phyloP scores from a whole-genome alignment of 2,888 invertebrate genomes.

The Cataglyphis livida region DNA sequence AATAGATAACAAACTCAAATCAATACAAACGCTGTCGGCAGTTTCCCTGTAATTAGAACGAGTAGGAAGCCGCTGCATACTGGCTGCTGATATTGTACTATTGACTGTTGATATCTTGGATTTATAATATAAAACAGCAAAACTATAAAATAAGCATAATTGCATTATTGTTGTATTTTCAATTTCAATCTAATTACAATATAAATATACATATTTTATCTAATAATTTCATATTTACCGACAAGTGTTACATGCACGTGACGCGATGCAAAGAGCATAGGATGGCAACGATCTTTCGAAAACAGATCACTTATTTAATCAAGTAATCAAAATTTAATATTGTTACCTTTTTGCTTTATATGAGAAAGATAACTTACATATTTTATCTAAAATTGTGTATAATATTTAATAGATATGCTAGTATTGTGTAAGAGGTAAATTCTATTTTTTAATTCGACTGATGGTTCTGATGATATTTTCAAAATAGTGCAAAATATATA shows the following conservation, averaged over 20 bases:
- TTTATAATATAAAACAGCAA: constrained; percentile 11
- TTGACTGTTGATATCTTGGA: neutral
- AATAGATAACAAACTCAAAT: neutral
- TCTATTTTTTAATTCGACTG: neutral
- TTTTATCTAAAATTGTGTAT: neutral
- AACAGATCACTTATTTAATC: neutral
- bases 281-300: neutral
- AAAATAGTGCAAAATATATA: neutral
- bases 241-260: constrained; percentile 8
- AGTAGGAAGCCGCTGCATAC: neutral
- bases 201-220: neutral
- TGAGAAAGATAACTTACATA: neutral
- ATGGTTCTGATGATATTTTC: neutral
- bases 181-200: neutral
- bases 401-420: neutral
- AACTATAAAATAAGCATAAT: neutral
- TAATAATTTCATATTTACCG: constrained; percentile 24
- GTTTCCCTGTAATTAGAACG: neutral
- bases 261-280: neutral
- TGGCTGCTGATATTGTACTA: constrained; percentile 13
- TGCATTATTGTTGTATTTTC: neutral
- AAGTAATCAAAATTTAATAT: neutral
- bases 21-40: neutral
- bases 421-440: neutral
- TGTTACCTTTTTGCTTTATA: neutral